Evolutionary conservation across 2,113 vertebrate species (phyloP), one percentile per base, ranked within the genome.

Genomic region (Alexandromys fortis): DNA sequence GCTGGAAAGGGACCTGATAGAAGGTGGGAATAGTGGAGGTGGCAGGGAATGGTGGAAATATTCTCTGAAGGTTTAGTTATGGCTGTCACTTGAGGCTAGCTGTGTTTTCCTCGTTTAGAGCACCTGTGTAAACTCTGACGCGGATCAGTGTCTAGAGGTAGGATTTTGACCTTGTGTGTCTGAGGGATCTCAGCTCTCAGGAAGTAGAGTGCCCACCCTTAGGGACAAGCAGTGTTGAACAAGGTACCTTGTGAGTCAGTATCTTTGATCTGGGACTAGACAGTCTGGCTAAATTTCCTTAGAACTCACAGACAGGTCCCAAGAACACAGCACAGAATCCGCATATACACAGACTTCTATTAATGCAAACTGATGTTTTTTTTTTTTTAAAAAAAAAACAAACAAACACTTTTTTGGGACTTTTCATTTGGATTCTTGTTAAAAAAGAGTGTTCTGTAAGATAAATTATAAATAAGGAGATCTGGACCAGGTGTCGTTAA

Each of bases 401-500:
- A 47, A 45, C 45, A 13, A 55, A 47, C 82, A 38, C 49, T 94
- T 90, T 10, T 82, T 58, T 58, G 58, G 58, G 19, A 58, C 58
- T 65, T 89, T 92, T 86, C 86, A 73, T 28, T 26, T 49, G 12
- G 42, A 45, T 52, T 78, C 7, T 93, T 61, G 65, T 1, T 70
- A 58, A 16, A 94, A 94, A 61, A 68, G 55, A 91, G 42, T 76
- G 21, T 63, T 65, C 76, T 87, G n/a, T 89, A 55, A 94, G 76
- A 13, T 61, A 45, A 76, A 45, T 33, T 42, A 24, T 28, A 83
- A n/a, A 81, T 24, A 42, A 35, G 47, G 83, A 38, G 47, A 55
- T 0, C 1, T 83, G 42, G 68, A 55, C 65, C 16, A 61, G 21
- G 14, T 76, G 11, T 81, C 68, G 6, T 21, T 35, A 61, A 10